Evolutionary conservation across 1,140 invertebrate genomes (phyloP).

Genomic region (Camponotus floridanus): DNA sequence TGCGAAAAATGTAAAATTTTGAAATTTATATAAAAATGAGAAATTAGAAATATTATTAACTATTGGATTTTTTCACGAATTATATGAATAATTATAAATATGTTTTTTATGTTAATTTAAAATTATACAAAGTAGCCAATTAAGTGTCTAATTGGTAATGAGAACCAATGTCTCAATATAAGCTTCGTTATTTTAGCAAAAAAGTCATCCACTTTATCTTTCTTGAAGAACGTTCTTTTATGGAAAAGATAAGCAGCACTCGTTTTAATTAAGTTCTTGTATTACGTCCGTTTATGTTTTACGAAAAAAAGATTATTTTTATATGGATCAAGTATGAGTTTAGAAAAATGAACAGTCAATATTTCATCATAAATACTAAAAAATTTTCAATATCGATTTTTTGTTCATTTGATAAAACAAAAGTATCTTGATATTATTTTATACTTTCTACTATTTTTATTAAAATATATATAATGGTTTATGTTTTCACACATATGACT

Average conservation of each 20-base stretch:
- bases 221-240: neutral
- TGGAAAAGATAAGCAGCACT: constrained; percentile 27
- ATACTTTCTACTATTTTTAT: too few relatives aligned
- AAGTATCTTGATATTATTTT: too few relatives aligned
- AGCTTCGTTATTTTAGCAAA: constrained; percentile 30
- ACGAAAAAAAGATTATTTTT: neutral
- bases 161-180: constrained; percentile 27
- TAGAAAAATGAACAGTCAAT: neutral
- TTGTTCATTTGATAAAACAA: neutral
- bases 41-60: neutral
- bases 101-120: constrained; percentile 2
- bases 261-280: constrained; percentile 42
- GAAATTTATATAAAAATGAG: neutral
- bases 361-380: neutral
- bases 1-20: neutral
- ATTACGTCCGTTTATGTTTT: constrained; percentile 25
- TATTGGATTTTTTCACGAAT: neutral
- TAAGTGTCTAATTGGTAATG: constrained; percentile 59
- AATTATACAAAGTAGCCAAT: constrained; percentile 38
- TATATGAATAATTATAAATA: constrained; percentile 29
- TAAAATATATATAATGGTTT: too few relatives aligned
- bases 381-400: neutral
- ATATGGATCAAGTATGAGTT: neutral
- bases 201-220: constrained; percentile 54
- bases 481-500: too few relatives aligned